These are phyloP conservation scores for Engystomops pustulosus DNA, from an alignment of 2,113 vertebrate species.

Conservation along the genomic window DNA sequence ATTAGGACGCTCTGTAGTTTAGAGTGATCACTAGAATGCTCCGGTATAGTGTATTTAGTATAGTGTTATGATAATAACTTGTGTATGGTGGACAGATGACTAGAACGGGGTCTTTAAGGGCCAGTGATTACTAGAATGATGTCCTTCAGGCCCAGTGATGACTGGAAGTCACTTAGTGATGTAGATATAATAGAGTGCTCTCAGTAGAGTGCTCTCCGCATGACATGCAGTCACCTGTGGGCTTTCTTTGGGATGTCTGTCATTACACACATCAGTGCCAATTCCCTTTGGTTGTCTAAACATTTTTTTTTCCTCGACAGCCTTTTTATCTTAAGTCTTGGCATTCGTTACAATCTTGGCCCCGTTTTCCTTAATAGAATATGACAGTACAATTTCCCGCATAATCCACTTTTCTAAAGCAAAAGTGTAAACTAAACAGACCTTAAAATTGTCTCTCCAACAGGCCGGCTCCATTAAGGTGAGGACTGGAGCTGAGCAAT, in stretches of 20 bases:
- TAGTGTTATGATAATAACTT: too few species aligned
- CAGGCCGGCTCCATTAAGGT: background rate
- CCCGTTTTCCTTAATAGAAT: slow-evolving; percentile 7
- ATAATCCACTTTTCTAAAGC: background rate
- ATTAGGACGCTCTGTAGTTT: too few species aligned
- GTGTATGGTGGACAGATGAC: too few species aligned
- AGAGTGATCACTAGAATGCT: too few species aligned
- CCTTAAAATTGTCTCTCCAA: slow-evolving; percentile 8
- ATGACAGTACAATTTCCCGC: background rate
- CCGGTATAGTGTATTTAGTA: too few species aligned
- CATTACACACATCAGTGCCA: background rate
- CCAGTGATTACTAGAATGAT: too few species aligned
- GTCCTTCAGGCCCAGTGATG: too few species aligned
- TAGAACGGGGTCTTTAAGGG: too few species aligned
- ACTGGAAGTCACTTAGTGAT: too few species aligned
- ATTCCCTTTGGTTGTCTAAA: background rate
- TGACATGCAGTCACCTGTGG: too few species aligned
- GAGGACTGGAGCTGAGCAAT: slow-evolving; percentile 46
- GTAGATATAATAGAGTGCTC: too few species aligned
- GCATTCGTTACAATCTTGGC: background rate
- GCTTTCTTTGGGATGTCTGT: background rate
- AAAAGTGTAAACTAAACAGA: slow-evolving; percentile 28
- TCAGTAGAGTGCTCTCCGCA: too few species aligned
- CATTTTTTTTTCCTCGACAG: background rate
- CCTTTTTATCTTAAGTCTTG: background rate